Conservation (phyloP, 2,888 invertebrate species). For the Unio delphinus region DNA sequence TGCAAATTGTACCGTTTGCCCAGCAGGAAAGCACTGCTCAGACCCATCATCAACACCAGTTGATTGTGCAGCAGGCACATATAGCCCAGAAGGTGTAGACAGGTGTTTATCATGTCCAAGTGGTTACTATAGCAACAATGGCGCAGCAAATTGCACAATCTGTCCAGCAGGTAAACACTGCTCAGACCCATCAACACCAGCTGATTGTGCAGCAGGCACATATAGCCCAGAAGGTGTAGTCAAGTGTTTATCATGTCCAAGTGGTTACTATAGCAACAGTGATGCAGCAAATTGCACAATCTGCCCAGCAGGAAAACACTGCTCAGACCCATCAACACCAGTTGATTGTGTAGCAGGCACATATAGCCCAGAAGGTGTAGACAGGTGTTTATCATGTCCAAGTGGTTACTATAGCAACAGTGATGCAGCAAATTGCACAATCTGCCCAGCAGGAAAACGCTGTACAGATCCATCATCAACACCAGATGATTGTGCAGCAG, state of each 20-base stretch:
- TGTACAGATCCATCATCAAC: slow-evolving; percentile 35
- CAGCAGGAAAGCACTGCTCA: slow-evolving; percentile 45
- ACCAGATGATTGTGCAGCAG: slow-evolving; percentile 17
- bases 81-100: slow-evolving; percentile 18
- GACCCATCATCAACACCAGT: slow-evolving; percentile 16
- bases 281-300: slow-evolving; percentile 14
- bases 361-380: slow-evolving; percentile 36
- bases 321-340: slow-evolving; percentile 15
- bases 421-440: slow-evolving; percentile 39
- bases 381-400: slow-evolving; percentile 40
- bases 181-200: slow-evolving; percentile 5
- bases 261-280: slow-evolving; percentile 30
- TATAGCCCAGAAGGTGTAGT: slow-evolving; percentile 32
- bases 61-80: slow-evolving; percentile 37
- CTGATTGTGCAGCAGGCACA: slow-evolving; percentile 29
- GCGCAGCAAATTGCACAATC: slow-evolving; percentile 14
- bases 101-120: slow-evolving; percentile 29
- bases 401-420: slow-evolving; percentile 49
- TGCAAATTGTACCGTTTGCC: slow-evolving; percentile 49
- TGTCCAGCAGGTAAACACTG: slow-evolving; percentile 23
- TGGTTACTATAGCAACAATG: slow-evolving; percentile 29
- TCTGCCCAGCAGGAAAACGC: slow-evolving; percentile 54
- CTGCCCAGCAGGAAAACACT: slow-evolving; percentile 33
- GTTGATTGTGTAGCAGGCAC: slow-evolving; percentile 31
- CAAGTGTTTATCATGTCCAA: slow-evolving; percentile 26